Evolutionary conservation across 92 coral and sea anemone genomes (phyloP).

Genomic region (Virgularia gustaviana): DNA sequence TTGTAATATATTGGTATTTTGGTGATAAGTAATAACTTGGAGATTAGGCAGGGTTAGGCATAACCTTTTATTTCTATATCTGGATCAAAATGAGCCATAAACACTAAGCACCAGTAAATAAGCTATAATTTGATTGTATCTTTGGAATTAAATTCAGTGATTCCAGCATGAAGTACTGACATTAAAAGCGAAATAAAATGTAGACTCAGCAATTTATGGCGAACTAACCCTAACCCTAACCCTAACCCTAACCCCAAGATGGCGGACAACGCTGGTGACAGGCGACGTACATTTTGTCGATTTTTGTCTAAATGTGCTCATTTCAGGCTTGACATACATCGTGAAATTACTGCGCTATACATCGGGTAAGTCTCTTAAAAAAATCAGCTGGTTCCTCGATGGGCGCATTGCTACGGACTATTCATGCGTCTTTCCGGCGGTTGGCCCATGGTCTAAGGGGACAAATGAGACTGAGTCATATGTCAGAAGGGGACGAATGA

Average conservation of each 20-base stretch:
- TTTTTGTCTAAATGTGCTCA: conserved; percentile 15
- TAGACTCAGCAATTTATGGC: conserved; percentile 18
- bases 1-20: no score
- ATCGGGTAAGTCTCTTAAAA: background rate
- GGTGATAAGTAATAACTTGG: no score
- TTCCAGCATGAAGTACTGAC: background rate
- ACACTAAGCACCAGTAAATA: no score
- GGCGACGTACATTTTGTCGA: background rate
- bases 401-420: background rate
- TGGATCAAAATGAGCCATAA: no score
- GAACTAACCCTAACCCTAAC: no score
- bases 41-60: no score
- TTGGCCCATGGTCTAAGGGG: conserved; percentile 16
- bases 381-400: conserved; percentile 22
- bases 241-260: background rate
- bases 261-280: background rate
- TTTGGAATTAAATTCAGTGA: background rate
- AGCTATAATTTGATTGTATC: no score
- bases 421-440: background rate
- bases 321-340: conserved; percentile 5
- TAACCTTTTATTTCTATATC: no score
- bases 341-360: background rate
- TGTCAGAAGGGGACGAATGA: no score
- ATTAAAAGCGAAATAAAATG: background rate
- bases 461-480: no score